Evolutionary conservation across 2,797 vertebrate species (phyloP).

Genomic region (Parotocinclus haroldoi): DNA sequence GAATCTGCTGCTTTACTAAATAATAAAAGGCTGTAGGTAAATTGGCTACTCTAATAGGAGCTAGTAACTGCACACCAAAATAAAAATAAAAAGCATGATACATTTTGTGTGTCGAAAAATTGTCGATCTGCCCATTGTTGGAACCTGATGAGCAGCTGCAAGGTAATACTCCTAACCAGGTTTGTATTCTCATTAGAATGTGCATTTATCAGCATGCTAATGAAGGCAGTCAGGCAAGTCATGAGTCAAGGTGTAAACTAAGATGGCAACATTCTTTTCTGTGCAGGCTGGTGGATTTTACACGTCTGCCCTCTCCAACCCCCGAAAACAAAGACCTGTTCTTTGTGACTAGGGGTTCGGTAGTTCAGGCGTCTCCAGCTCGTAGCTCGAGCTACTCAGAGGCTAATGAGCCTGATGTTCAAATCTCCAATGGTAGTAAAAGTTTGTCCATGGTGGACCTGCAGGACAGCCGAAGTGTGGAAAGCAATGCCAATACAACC

Average conservation of each 20-base stretch:
- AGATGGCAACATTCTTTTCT: constrained; percentile 57
- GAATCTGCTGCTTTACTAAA: no score
- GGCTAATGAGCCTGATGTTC: constrained; percentile 86
- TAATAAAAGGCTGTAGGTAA: no score
- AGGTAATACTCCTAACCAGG: background rate
- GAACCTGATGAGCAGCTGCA: background rate
- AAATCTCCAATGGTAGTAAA: constrained; percentile 84
- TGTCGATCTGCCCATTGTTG: no score
- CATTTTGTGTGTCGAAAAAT: no score
- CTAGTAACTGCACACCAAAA: no score
- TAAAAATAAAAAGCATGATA: no score
- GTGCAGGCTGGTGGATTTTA: constrained; percentile 91
- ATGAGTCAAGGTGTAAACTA: constrained; percentile 14
- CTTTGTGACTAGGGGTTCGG: constrained; percentile 82
- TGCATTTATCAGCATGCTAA: constrained; percentile 24
- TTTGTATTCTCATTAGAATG: constrained; percentile 14
- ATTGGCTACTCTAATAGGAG: no score
- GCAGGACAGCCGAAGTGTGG: constrained; percentile 76
- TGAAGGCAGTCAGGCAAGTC: background rate
- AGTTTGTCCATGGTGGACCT: constrained; percentile 92
- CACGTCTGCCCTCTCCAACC: constrained; percentile 94
- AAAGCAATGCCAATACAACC: constrained; percentile 64
- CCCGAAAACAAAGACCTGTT: constrained; percentile 93
- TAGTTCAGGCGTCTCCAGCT: constrained; percentile 81
- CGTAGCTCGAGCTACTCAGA: constrained; percentile 89